Evolutionary conservation across 2,888 invertebrate species (phyloP).

Genomic region (Norana najaformis): DNA sequence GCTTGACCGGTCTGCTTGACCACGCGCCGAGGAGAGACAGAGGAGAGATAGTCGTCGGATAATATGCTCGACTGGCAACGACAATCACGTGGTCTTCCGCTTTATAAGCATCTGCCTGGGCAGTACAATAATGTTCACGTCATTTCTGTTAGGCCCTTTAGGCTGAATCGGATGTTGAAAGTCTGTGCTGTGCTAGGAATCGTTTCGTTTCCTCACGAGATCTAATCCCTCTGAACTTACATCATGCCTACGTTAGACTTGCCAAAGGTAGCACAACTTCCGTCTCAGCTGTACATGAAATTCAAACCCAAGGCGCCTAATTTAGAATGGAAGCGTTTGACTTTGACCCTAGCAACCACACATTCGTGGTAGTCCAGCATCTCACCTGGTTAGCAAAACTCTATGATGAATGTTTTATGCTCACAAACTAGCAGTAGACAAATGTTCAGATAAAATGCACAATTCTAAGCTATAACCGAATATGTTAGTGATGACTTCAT

Average conservation of each 20-base stretch:
- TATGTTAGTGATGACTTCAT: too few relatives aligned
- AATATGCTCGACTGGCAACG: background rate
- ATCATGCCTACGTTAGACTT: too few relatives aligned
- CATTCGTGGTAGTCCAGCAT: too few relatives aligned
- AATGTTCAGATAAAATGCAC: too few relatives aligned
- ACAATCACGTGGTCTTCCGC: background rate
- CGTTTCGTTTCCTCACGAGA: background rate
- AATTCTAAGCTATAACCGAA: too few relatives aligned
- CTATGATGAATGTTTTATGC: too few relatives aligned
- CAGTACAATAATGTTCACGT: background rate
- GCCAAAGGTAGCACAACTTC: too few relatives aligned
- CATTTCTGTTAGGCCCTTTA: background rate
- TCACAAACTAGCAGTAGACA: too few relatives aligned
- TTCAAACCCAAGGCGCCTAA: background rate
- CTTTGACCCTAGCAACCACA: too few relatives aligned
- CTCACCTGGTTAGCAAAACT: too few relatives aligned
- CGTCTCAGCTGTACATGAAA: too few relatives aligned
- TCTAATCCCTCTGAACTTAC: background rate
- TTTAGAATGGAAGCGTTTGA: background rate
- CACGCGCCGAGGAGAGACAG: background rate
- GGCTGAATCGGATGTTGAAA: background rate
- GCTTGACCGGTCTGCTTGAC: background rate
- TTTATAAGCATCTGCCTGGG: background rate
- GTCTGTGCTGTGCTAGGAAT: background rate
- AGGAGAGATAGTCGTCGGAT: background rate